Percentiles rank a stretch among this genome's conserved stretches.
Evolutionary conservation across 2,888 invertebrate genomes (phyloP).

Genomic region (Apamea monoglypha): DNA sequence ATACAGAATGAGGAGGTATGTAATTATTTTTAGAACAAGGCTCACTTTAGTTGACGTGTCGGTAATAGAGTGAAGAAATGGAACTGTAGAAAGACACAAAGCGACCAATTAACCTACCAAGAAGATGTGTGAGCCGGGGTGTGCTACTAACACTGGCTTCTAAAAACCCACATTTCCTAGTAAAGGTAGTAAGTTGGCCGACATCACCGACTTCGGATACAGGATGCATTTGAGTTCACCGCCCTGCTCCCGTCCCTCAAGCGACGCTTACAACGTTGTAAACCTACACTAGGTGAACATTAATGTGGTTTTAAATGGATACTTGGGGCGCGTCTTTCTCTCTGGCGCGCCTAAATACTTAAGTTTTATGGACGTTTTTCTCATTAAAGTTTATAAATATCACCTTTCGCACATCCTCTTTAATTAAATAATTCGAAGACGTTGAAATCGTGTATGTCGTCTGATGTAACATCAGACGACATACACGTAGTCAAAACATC

Average conservation of each 20-base stretch:
- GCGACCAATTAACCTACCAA: slow-evolving; percentile 82
- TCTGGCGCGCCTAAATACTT: slow-evolving; percentile 67
- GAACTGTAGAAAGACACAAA: slow-evolving; percentile 70
- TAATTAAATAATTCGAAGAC: slow-evolving; percentile 49
- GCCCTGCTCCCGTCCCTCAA: slow-evolving; percentile 79
- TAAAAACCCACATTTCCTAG: slow-evolving; percentile 88
- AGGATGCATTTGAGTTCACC: slow-evolving; percentile 86
- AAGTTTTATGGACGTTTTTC: slow-evolving; percentile 46
- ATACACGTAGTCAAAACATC: slow-evolving; percentile 54
- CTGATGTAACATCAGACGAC: slow-evolving; percentile 61
- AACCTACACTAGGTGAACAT: slow-evolving; percentile 82
- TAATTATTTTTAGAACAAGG: slow-evolving; percentile 71
- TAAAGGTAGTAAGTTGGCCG: slow-evolving; percentile 83
- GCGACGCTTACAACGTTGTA: slow-evolving; percentile 72
- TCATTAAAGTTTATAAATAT: slow-evolving; percentile 41
- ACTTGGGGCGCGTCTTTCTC: slow-evolving; percentile 70
- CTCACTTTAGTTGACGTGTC: slow-evolving; percentile 67
- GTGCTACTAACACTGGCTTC: slow-evolving; percentile 84
- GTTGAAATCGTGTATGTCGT: too few species aligned
- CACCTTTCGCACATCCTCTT: slow-evolving; percentile 29
- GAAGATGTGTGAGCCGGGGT: slow-evolving; percentile 80
- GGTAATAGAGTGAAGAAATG: slow-evolving; percentile 66
- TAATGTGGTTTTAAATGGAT: slow-evolving; percentile 83
- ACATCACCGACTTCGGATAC: slow-evolving; percentile 84
- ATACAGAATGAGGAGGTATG: slow-evolving; percentile 63